phyloP scores from a whole-genome alignment of 2,797 vertebrate genomes.

The Arctocebus calabarensis region DNA sequence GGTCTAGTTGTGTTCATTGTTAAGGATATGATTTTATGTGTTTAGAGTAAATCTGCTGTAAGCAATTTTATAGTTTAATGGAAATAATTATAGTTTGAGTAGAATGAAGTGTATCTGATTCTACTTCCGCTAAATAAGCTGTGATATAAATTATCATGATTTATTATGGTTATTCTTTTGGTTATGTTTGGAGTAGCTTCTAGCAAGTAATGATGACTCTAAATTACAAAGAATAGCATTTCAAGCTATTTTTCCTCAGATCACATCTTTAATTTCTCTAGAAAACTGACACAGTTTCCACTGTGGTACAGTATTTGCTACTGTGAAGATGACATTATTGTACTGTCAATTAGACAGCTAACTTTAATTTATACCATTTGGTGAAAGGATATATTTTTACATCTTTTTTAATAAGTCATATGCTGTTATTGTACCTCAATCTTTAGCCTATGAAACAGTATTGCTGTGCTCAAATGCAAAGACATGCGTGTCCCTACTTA shows the following conservation, averaged over 20 bases:
- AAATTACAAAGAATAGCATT: constrained; percentile 83
- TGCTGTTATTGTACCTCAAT: constrained; percentile 71
- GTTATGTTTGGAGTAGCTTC: constrained; percentile 85
- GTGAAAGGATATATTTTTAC: constrained; percentile 84
- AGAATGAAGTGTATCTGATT: constrained; percentile 88
- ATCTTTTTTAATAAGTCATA: constrained; percentile 86
- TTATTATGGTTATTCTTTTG: constrained; percentile 85
- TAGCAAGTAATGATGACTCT: constrained; percentile 84
- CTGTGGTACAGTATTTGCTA: constrained; percentile 81
- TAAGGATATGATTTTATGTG: constrained; percentile 84
- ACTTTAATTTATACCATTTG: constrained; percentile 89
- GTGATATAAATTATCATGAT: constrained; percentile 89
- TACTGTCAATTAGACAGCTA: constrained; percentile 86
- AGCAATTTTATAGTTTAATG: constrained; percentile 89
- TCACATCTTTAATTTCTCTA: constrained; percentile 85
- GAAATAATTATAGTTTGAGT: constrained; percentile 90
- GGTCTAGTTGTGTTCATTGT: constrained; percentile 83
- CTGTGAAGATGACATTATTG: constrained; percentile 87
- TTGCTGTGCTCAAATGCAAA: constrained; percentile 36
- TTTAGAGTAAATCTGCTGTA: constrained; percentile 87
- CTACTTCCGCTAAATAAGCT: constrained; percentile 86
- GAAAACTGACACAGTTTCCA: constrained; percentile 84
- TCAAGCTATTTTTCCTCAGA: constrained; percentile 84
- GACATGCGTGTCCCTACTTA: neutral
- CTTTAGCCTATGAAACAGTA: constrained; percentile 27